Percentiles rank a stretch among this genome's conserved stretches.
Evolutionary conservation across 2,113 vertebrate species (phyloP).

Genomic region (Eretmochelys imbricata): DNA sequence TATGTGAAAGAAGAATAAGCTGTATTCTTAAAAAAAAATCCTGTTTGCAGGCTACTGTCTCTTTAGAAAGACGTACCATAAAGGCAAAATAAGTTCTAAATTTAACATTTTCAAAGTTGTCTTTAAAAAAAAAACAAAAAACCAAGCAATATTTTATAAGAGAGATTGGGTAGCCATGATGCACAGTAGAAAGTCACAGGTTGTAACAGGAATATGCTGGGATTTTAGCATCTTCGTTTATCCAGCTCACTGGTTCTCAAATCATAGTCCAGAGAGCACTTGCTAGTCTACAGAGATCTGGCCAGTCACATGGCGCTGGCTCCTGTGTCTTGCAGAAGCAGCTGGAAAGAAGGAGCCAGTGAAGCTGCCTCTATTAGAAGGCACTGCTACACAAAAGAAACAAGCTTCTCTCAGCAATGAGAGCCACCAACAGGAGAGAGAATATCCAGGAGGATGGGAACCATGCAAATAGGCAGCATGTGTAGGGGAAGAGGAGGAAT

Average conservation of each 20-base stretch:
- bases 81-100: not conserved
- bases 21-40: constrained; percentile 42
- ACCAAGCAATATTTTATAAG: not conserved
- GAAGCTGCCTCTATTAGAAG: constrained; percentile 66
- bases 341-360: constrained; percentile 66
- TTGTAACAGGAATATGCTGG: not conserved
- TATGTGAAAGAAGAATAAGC: constrained; percentile 30
- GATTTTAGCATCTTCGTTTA: not conserved
- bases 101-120: constrained; percentile 7
- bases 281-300: constrained; percentile 18
- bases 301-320: constrained; percentile 63
- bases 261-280: not conserved
- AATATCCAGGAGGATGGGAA: not conserved
- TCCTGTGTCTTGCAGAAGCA: constrained; percentile 62
- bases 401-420: not conserved
- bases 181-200: not conserved
- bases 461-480: not conserved
- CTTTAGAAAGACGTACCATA: constrained; percentile 20
- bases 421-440: not conserved
- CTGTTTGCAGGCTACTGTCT: constrained; percentile 8
- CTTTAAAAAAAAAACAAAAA: no score
- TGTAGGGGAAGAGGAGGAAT: accelerated
- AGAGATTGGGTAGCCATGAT: accelerated
- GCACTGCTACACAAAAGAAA: constrained; percentile 65
- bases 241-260: not conserved